Evolutionary conservation across 2,888 invertebrate species (phyloP).

Genomic region (Lagria hirta): DNA sequence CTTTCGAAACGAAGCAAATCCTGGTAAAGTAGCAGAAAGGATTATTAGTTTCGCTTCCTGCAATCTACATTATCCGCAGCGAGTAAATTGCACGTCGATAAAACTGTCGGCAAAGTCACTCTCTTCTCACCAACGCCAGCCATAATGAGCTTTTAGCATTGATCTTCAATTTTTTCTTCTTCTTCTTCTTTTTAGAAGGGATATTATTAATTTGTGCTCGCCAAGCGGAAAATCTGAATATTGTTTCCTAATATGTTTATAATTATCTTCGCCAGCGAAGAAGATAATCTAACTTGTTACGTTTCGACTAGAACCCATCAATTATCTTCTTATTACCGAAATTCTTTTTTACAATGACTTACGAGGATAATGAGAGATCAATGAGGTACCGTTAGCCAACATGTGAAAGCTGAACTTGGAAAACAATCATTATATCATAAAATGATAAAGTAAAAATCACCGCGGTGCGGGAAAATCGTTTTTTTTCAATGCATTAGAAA

Average conservation of each 20-base stretch:
- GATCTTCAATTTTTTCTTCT: no score
- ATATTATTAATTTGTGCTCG: slow-evolving; percentile 28
- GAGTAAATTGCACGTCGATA: slow-evolving; percentile 29
- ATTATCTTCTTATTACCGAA: no score
- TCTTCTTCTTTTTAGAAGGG: no score
- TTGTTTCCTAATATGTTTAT: slow-evolving; percentile 32
- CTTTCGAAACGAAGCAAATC: slow-evolving; percentile 24
- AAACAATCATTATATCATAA: no score
- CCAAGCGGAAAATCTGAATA: slow-evolving; percentile 29
- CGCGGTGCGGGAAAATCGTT: no score
- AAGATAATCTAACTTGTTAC: slow-evolving; percentile 22
- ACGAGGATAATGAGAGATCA: no score
- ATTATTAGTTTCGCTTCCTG: slow-evolving; percentile 33
- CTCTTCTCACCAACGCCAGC: slow-evolving; percentile 21
- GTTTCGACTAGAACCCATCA: no score
- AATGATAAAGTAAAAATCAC: no score
- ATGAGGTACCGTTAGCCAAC: no score
- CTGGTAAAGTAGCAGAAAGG: slow-evolving; percentile 16
- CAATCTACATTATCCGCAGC: slow-evolving; percentile 28
- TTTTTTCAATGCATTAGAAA: no score
- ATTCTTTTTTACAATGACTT: no score
- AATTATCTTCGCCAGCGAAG: slow-evolving; percentile 29
- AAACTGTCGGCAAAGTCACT: slow-evolving; percentile 28
- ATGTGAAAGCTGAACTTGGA: no score
- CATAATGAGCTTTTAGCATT: slow-evolving; percentile 27